phyloP scores from a whole-genome alignment of 2,888 invertebrate genomes.

The Polymixis flavicincta region DNA sequence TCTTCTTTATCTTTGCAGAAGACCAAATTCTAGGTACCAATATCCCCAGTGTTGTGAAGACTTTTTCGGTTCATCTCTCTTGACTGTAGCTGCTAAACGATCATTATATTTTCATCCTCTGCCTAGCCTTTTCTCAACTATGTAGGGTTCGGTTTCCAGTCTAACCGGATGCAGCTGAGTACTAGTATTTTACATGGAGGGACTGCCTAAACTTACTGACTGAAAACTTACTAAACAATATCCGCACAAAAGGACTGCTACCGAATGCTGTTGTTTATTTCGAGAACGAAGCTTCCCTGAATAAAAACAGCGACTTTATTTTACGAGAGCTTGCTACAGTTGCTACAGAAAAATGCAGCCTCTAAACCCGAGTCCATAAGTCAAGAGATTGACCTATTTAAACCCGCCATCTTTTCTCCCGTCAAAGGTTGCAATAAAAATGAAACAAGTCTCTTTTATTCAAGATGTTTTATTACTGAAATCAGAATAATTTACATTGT shows the following conservation, averaged over 20 bases:
- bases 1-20: background rate
- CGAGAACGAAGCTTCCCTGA: background rate
- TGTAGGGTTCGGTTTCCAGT: too few species aligned
- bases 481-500: conserved; percentile 91
- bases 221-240: background rate
- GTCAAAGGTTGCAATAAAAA: conserved; percentile 50
- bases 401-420: conserved; percentile 35
- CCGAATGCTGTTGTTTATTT: conserved; percentile 1
- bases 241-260: background rate
- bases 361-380: conserved; percentile 39
- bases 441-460: conserved; percentile 72
- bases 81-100: background rate
- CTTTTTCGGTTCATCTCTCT: background rate
- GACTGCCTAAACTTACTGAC: too few species aligned
- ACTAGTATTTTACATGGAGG: too few species aligned
- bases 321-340: conserved; percentile 37
- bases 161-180: too few species aligned
- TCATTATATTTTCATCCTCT: too few species aligned
- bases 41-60: background rate
- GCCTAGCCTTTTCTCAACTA: too few species aligned
- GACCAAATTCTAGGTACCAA: background rate
- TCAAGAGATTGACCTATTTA: conserved; percentile 61
- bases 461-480: conserved; percentile 89
- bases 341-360: conserved; percentile 50
- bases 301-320: conserved; percentile 45